These are phyloP conservation scores for Polypedilum vanderplanki DNA, from an alignment of 1,140 invertebrate genomes.

Conservation along the genomic window DNA sequence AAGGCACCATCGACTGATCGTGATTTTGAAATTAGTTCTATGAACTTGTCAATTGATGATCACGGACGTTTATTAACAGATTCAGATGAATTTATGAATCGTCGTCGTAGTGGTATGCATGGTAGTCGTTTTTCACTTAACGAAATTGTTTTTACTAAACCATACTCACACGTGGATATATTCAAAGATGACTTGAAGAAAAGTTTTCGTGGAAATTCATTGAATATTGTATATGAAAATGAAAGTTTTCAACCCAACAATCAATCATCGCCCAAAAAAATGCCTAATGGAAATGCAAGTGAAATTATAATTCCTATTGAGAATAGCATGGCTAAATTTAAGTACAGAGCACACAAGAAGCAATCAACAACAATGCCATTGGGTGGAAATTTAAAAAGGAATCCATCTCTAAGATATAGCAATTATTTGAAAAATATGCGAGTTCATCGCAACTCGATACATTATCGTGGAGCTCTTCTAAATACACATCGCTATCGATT, in stretches of 20 bases:
- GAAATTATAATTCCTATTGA: slow-evolving; percentile 38
- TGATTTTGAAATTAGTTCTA: neutral
- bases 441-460: slow-evolving; percentile 70
- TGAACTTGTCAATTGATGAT: neutral
- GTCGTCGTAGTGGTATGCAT: neutral
- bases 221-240: slow-evolving; percentile 21
- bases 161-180: neutral
- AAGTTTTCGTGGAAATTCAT: slow-evolving; percentile 26
- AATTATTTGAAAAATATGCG: slow-evolving; percentile 68
- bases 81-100: neutral
- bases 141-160: neutral
- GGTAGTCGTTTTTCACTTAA: slow-evolving; percentile 28
- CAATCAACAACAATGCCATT: slow-evolving; percentile 34
- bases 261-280: neutral
- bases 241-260: neutral
- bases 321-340: slow-evolving; percentile 31
- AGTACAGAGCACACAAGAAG: slow-evolving; percentile 32
- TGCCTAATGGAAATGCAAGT: neutral
- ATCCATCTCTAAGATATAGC: slow-evolving; percentile 44
- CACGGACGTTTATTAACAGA: neutral
- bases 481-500: slow-evolving; percentile 73
- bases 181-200: neutral
- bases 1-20: slow-evolving; percentile 35
- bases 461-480: slow-evolving; percentile 69
- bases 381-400: slow-evolving; percentile 38